A percentile compares a stretch with the other conserved stretches of the same genome.
These are phyloP conservation scores for Odontomyia ornata DNA, from an alignment of 2,888 invertebrate genomes.

Conservation along the genomic window DNA sequence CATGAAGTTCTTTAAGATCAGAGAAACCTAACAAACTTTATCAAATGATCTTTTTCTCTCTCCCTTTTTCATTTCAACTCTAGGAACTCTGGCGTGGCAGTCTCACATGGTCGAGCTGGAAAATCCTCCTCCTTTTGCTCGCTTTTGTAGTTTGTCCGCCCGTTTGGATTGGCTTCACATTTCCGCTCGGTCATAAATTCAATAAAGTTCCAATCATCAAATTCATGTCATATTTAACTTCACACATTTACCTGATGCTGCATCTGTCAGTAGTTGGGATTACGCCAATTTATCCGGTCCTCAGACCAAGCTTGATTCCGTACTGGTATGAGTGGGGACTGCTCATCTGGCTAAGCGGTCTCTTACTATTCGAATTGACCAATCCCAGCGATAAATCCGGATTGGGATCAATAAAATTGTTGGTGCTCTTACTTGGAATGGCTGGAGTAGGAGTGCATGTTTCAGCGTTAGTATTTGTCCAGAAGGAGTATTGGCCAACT, in stretches of 20 bases:
- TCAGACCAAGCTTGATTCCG: conserved; percentile 81
- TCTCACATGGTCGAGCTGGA: conserved; percentile 95
- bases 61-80: conserved; percentile 53
- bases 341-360: conserved; percentile 92
- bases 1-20: background rate
- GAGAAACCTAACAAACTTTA: background rate
- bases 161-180: conserved; percentile 94
- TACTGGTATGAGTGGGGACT: conserved; percentile 97
- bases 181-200: conserved; percentile 93
- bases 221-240: conserved; percentile 99
- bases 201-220: conserved; percentile 99
- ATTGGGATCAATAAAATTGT: conserved; percentile 91
- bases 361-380: conserved; percentile 94
- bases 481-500: conserved; percentile 80
- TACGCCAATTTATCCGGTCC: conserved; percentile 85
- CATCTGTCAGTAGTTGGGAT: conserved; percentile 90
- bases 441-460: conserved; percentile 91
- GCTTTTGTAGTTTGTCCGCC: conserved; percentile 94
- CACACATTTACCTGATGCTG: conserved; percentile 96
- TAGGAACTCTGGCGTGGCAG: conserved; percentile 98
- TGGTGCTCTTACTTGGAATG: conserved; percentile 86
- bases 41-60: background rate
- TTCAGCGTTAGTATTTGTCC: conserved; percentile 76
- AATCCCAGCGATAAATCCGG: conserved; percentile 98
- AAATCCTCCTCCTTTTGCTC: conserved; percentile 91